Evolutionary conservation across 2,113 vertebrate species (phyloP).

Genomic region (Lasiurus borealis): DNA sequence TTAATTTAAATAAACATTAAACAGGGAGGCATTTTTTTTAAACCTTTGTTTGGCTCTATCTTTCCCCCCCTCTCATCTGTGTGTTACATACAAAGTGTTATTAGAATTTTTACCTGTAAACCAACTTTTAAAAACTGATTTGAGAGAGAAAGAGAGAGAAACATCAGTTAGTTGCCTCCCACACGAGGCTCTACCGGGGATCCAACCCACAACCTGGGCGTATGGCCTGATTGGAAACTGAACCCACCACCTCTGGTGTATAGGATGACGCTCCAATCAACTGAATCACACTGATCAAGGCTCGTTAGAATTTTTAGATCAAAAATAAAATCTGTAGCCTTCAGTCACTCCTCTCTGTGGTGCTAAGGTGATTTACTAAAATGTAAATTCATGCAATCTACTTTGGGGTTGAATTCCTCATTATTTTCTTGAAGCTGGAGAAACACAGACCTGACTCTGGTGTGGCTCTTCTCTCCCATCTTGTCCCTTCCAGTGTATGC

Average conservation of each 20-base stretch:
- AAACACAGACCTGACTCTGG: background rate
- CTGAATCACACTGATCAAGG: no score
- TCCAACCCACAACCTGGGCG: no score
- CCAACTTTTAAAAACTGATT: no score
- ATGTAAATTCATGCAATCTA: background rate
- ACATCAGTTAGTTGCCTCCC: no score
- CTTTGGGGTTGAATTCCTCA: background rate
- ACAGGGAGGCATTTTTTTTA: background rate
- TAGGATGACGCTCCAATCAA: no score
- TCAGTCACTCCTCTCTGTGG: background rate
- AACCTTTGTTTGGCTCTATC: background rate
- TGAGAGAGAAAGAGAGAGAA: no score
- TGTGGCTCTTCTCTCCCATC: background rate
- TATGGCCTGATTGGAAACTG: no score
- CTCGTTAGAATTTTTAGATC: background rate
- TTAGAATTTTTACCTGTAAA: background rate
- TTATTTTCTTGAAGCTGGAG: constrained; percentile 14
- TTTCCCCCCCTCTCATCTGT: background rate
- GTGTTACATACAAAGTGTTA: background rate
- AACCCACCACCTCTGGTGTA: no score
- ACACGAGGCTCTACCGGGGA: no score
- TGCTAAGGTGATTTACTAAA: constrained; percentile 12
- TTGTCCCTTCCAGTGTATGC: background rate
- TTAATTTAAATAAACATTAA: constrained; percentile 22
- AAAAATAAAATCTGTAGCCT: background rate